These are phyloP conservation scores for Sesamia inferens DNA, from an alignment of 2,888 invertebrate genomes.

Conservation along the genomic window DNA sequence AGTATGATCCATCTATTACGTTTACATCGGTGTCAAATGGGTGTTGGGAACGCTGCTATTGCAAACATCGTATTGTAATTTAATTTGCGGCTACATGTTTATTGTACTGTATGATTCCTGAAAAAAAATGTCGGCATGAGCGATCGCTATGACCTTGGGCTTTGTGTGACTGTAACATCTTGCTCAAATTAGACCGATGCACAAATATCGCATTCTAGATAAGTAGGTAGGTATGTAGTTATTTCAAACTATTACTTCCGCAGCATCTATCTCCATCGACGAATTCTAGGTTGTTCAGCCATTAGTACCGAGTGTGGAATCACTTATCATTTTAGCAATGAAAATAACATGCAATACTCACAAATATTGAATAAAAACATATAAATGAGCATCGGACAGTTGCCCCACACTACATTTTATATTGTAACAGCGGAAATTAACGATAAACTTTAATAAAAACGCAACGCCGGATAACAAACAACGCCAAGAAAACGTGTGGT, in stretches of 20 bases:
- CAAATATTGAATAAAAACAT: conserved; percentile 77
- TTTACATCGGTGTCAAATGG: conserved; percentile 78
- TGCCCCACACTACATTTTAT: conserved; percentile 83
- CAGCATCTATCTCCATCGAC: conserved; percentile 64
- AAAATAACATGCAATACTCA: conserved; percentile 74
- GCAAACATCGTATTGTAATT: conserved; percentile 76
- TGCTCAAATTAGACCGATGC: conserved; percentile 4
- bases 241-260: conserved; percentile 32
- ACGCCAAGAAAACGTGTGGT: conserved; percentile 89
- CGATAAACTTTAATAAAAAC: conserved; percentile 81
- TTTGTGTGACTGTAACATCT: conserved; percentile 40
- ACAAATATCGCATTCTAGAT: background rate
- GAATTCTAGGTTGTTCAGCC: conserved; percentile 79
- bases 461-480: conserved; percentile 87
- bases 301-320: conserved; percentile 63
- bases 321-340: conserved; percentile 38
- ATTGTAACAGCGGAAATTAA: conserved; percentile 80
- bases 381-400: conserved; percentile 74
- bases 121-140: conserved; percentile 68
- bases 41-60: conserved; percentile 74
- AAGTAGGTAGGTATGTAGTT: conserved; percentile 3
- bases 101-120: conserved; percentile 71
- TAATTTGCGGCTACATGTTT: conserved; percentile 82
- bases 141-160: conserved; percentile 67
- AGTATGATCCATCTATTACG: conserved; percentile 84